Conservation (phyloP, 1,140 invertebrate species). For the Tribolium castaneum region DNA sequence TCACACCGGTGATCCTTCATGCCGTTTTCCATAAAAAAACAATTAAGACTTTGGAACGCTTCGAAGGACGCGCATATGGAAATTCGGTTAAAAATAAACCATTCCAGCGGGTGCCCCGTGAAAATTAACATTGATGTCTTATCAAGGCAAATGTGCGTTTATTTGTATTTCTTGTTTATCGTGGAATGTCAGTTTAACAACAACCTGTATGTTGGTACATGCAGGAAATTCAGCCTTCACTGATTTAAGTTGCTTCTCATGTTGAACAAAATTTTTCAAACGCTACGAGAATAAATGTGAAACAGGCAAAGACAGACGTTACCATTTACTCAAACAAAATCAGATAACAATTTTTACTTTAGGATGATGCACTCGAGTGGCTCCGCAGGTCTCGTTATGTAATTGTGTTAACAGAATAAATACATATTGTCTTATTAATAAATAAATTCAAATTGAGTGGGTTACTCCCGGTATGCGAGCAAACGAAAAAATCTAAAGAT, state of each 20-base stretch:
- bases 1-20: not conserved
- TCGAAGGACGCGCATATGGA: not conserved
- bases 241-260: not conserved
- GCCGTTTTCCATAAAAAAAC: no score
- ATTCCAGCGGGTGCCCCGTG: not conserved
- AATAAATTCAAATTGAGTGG: not conserved
- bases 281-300: not conserved
- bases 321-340: no score
- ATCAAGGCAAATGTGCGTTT: constrained; percentile 11
- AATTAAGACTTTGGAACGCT: no score
- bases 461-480: not conserved
- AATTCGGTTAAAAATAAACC: not conserved
- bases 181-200: not conserved
- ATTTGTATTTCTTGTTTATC: constrained; percentile 1
- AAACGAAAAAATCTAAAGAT: no score
- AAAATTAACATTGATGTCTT: not conserved
- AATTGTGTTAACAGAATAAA: not conserved
- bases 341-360: not conserved
- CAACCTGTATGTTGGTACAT: not conserved
- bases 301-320: not conserved
- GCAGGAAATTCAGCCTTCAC: not conserved
- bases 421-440: not conserved
- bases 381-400: not conserved
- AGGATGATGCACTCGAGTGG: not conserved
- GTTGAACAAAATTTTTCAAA: not conserved